phyloP scores from a whole-genome alignment of 1,140 invertebrate species.

The Ectropis grisescens region DNA sequence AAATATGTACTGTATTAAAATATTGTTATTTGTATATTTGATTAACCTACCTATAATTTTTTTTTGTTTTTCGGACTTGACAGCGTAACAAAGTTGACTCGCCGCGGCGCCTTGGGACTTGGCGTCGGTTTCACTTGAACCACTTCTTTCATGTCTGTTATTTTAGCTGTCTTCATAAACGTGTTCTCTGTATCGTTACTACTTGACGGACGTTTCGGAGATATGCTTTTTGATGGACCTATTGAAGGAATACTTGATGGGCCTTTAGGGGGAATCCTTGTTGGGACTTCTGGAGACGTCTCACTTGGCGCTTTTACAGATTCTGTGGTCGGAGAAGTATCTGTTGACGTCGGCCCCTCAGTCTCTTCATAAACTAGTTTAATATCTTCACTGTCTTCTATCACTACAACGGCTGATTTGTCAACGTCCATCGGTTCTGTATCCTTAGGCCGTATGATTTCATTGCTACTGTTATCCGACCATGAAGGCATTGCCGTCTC shows the following conservation, averaged over 20 bases:
- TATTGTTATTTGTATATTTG: too few relatives aligned
- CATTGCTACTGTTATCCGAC: conserved; percentile 62
- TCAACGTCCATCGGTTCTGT: conserved; percentile 31
- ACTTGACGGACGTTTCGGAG: background rate
- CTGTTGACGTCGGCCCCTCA: conserved; percentile 21
- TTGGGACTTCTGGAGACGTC: too few relatives aligned
- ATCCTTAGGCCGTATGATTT: conserved; percentile 38
- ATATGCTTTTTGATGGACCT: too few relatives aligned
- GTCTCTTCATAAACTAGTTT: conserved; percentile 76
- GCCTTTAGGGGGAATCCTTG: too few relatives aligned
- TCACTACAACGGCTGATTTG: conserved; percentile 26
- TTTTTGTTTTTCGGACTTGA: conserved; percentile 77
- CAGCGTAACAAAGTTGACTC: conserved; percentile 80
- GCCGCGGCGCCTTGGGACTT: conserved; percentile 72
- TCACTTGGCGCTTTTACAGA: too few relatives aligned
- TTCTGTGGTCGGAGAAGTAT: conserved; percentile 9
- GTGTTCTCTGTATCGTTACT: conserved; percentile 5
- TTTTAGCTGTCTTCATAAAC: conserved; percentile 40
- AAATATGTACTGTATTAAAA: too few relatives aligned
- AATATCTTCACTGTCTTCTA: conserved; percentile 75
- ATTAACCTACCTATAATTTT: too few relatives aligned
- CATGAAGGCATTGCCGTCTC: conserved; percentile 71
- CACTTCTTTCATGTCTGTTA: conserved; percentile 30
- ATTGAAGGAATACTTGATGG: conserved; percentile 7
- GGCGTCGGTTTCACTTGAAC: conserved; percentile 19